These are phyloP conservation scores for Microtus ochrogaster DNA, from an alignment of 2,113 vertebrate species.

Conservation along the genomic window DNA sequence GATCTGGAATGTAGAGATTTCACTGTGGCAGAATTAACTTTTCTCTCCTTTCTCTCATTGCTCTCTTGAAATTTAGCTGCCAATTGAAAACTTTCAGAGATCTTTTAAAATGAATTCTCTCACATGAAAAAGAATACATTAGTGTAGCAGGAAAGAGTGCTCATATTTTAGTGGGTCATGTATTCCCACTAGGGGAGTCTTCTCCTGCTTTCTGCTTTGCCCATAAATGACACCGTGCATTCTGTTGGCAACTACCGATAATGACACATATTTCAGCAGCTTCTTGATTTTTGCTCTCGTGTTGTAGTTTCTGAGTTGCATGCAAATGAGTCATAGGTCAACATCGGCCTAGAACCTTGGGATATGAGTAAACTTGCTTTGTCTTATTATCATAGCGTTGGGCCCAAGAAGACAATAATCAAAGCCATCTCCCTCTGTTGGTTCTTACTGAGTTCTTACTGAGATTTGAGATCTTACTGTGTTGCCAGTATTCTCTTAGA, in stretches of 20 bases:
- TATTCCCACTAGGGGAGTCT: background rate
- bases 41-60: background rate
- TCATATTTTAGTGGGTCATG: background rate
- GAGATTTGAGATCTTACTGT: background rate
- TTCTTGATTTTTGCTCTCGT: background rate
- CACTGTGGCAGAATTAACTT: background rate
- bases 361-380: background rate
- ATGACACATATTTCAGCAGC: background rate
- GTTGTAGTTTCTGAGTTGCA: background rate
- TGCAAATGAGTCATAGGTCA: background rate
- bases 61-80: background rate
- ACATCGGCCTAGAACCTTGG: background rate
- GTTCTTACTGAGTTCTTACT: background rate
- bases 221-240: background rate
- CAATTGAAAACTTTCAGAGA: background rate
- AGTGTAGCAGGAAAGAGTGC: background rate
- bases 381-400: background rate
- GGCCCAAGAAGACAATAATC: background rate
- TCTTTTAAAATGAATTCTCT: background rate
- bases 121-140: background rate
- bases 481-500: constrained; percentile 58
- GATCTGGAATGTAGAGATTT: background rate
- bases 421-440: background rate
- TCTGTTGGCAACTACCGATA: background rate
- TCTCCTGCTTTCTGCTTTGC: background rate